phyloP scores from a whole-genome alignment of 2,888 invertebrate genomes.

The Vesta saturnalis region DNA sequence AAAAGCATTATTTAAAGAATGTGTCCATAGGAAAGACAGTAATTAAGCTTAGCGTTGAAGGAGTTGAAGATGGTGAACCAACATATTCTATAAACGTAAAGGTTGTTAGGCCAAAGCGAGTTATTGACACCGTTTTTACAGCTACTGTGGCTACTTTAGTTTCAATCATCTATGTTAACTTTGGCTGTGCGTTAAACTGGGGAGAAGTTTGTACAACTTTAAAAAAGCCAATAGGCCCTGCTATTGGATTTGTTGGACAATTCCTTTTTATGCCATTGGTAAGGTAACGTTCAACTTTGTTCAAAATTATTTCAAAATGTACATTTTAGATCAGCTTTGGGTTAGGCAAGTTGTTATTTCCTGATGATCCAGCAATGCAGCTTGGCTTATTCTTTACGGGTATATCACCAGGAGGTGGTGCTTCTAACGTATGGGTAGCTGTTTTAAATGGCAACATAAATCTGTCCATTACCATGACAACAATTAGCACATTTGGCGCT shows the following conservation, averaged over 20 bases:
- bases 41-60: slow-evolving; percentile 43
- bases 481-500: slow-evolving; percentile 81
- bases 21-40: slow-evolving; percentile 7
- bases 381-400: slow-evolving; percentile 91
- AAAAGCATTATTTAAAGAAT: background rate
- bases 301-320: background rate
- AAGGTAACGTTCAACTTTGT: slow-evolving; percentile 54
- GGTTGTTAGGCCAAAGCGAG: slow-evolving; percentile 61
- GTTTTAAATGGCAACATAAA: slow-evolving; percentile 92
- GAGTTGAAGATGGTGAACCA: slow-evolving; percentile 24
- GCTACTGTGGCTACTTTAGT: slow-evolving; percentile 79
- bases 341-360: slow-evolving; percentile 77
- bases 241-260: slow-evolving; percentile 81
- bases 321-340: slow-evolving; percentile 74
- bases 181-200: slow-evolving; percentile 89
- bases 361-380: slow-evolving; percentile 74
- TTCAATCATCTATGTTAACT: slow-evolving; percentile 87
- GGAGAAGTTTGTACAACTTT: slow-evolving; percentile 72
- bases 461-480: slow-evolving; percentile 95
- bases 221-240: slow-evolving; percentile 78
- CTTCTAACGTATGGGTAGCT: slow-evolving; percentile 96
- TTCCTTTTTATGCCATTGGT: slow-evolving; percentile 89
- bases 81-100: slow-evolving; percentile 48
- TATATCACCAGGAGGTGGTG: slow-evolving; percentile 92
- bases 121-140: slow-evolving; percentile 79